phyloP scores from a whole-genome alignment of 2,113 vertebrate genomes.

The Rhea americana region DNA sequence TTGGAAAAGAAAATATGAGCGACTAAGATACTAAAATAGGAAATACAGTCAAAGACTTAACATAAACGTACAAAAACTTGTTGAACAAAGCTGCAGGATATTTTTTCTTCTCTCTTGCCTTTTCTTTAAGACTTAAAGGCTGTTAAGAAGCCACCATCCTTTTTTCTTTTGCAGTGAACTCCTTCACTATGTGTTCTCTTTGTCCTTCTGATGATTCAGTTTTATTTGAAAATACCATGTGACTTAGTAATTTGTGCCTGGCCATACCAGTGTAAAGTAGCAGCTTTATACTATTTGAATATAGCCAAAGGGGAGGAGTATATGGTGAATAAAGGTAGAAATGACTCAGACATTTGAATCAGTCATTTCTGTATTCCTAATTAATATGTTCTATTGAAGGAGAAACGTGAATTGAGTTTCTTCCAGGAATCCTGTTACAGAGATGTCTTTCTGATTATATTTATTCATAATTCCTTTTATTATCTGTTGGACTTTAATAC shows the following conservation, averaged over 20 bases:
- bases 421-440: slow-evolving; percentile 1
- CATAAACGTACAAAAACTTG: slow-evolving; percentile 13
- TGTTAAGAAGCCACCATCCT: slow-evolving; percentile 19
- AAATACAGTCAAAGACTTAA: slow-evolving; percentile 6
- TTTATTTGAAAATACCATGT: slow-evolving; percentile 62
- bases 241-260: slow-evolving; percentile 59
- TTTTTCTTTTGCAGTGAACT: slow-evolving; percentile 40
- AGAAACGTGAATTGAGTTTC: not conserved
- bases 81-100: not conserved
- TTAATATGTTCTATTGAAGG: not conserved
- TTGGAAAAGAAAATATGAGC: not conserved
- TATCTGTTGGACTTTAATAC: not conserved
- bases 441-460: not conserved
- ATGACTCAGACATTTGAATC: slow-evolving; percentile 43
- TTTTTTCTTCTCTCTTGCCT: not conserved
- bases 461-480: not conserved
- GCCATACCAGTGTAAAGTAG: slow-evolving; percentile 15
- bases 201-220: slow-evolving; percentile 63
- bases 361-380: slow-evolving; percentile 18
- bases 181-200: slow-evolving; percentile 30
- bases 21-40: slow-evolving; percentile 19
- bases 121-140: not conserved
- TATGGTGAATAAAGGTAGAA: slow-evolving; percentile 40
- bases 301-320: slow-evolving; percentile 16
- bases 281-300: slow-evolving; percentile 14